phyloP scores from a whole-genome alignment of 1,140 invertebrate genomes.

The Scylla paramamosain region DNA sequence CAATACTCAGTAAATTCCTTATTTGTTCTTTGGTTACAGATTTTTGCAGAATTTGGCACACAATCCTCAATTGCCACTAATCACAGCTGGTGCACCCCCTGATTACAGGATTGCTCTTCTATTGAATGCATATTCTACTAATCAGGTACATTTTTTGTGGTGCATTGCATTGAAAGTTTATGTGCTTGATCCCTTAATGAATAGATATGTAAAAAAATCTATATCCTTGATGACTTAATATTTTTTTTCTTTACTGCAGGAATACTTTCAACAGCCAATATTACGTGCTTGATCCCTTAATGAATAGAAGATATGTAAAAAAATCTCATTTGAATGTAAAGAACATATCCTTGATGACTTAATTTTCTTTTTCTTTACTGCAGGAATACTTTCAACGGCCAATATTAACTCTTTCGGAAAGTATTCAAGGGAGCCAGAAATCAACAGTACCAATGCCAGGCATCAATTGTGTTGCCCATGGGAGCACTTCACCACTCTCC shows the following conservation, averaged over 20 bases:
- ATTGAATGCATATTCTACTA: slow-evolving; percentile 95
- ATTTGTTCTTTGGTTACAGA: slow-evolving; percentile 21
- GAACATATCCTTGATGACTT: neutral
- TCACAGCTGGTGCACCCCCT: slow-evolving; percentile 84
- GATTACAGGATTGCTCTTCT: slow-evolving; percentile 95
- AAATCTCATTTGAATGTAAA: too few species aligned
- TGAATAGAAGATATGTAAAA: too few species aligned
- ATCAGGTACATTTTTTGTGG: slow-evolving; percentile 82
- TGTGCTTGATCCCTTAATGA: neutral
- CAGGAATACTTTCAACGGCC: slow-evolving; percentile 84
- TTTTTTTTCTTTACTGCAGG: slow-evolving; percentile 78
- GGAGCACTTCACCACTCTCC: slow-evolving; percentile 91
- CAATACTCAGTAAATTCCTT: neutral
- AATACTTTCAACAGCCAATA: slow-evolving; percentile 87
- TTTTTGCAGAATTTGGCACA: slow-evolving; percentile 74
- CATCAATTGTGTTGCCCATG: slow-evolving; percentile 81
- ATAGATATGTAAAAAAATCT: too few species aligned
- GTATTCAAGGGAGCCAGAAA: slow-evolving; percentile 90
- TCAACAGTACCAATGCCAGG: slow-evolving; percentile 81
- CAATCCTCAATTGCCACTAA: slow-evolving; percentile 77
- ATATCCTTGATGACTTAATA: too few species aligned
- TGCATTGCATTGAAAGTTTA: neutral
- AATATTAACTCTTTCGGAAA: slow-evolving; percentile 93
- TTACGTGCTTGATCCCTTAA: slow-evolving; percentile 79
- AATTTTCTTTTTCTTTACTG: neutral